Evolutionary conservation across 2,113 vertebrate species (phyloP).

Genomic region (Pionites leucogaster): DNA sequence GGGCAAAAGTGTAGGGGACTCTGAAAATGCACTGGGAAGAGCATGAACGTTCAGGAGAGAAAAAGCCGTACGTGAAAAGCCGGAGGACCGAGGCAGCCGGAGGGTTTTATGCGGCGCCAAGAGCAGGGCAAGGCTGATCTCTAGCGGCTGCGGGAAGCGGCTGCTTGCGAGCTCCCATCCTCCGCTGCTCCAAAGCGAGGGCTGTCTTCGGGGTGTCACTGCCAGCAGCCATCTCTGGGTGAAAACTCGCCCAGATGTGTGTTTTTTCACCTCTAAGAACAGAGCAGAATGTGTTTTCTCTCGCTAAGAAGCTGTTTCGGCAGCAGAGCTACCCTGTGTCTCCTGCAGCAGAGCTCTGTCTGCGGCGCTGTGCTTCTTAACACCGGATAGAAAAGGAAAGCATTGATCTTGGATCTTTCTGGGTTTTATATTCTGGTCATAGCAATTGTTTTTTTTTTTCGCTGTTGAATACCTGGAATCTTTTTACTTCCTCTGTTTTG

Average conservation of each 20-base stretch:
- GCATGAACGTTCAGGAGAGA: neutral
- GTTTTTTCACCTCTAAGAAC: fast-evolving
- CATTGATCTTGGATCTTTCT: neutral
- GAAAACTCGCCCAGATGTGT: fast-evolving
- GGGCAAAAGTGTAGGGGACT: neutral
- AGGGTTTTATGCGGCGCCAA: neutral
- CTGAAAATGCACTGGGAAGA: neutral
- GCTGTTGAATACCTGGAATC: neutral
- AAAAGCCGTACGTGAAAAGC: neutral
- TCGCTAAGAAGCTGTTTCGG: fast-evolving
- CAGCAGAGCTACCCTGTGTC: fast-evolving
- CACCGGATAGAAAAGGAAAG: neutral
- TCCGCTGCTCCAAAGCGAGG: neutral
- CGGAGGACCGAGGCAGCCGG: neutral
- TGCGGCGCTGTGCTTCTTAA: fast-evolving
- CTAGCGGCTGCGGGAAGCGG: constrained; percentile 76
- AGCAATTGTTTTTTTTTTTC: neutral
- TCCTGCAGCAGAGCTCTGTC: neutral
- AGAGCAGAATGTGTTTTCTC: neutral
- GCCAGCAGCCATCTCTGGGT: neutral
- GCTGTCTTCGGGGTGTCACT: neutral
- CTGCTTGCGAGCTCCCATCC: neutral
- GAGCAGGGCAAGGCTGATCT: constrained; percentile 86
- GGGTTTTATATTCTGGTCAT: neutral
- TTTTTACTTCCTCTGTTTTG: neutral